A percentile compares a stretch with the other conserved stretches of the same genome.
Evolutionary conservation across 2,888 invertebrate genomes (phyloP).

Genomic region (Nesidiocoris tenuis): DNA sequence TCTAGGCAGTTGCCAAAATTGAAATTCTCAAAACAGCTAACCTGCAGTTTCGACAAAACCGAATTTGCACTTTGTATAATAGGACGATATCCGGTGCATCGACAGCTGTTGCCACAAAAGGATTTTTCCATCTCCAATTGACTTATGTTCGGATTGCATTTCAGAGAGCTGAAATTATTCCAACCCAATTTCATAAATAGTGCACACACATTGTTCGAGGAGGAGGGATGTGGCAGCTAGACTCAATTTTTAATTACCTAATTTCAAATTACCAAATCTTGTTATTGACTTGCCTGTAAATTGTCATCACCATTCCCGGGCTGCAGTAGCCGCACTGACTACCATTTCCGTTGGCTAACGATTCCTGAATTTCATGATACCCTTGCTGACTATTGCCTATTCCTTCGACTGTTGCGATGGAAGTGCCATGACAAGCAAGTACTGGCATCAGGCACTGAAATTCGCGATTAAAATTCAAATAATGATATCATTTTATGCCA

Average conservation of each 20-base stretch:
- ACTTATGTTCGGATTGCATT: conserved; percentile 52
- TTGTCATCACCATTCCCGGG: conserved; percentile 77
- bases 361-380: conserved; percentile 67
- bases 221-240: too few relatives aligned
- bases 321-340: conserved; percentile 76
- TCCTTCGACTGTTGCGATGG: conserved; percentile 72
- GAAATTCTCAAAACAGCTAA: too few relatives aligned
- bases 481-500: background rate
- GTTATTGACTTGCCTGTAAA: conserved; percentile 66
- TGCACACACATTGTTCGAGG: too few relatives aligned
- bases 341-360: conserved; percentile 66
- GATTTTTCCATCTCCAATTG: conserved; percentile 67
- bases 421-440: conserved; percentile 66
- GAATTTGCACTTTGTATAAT: conserved; percentile 61
- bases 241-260: too few relatives aligned
- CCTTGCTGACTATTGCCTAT: conserved; percentile 66
- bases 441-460: conserved; percentile 66
- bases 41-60: background rate
- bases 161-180: conserved; percentile 42
- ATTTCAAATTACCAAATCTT: too few relatives aligned
- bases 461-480: too few relatives aligned
- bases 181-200: too few relatives aligned
- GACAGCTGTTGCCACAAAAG: conserved; percentile 69
- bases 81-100: conserved; percentile 75
- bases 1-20: too few relatives aligned